A percentile compares a stretch with the other conserved stretches of the same genome.
These are phyloP conservation scores for Drosophila anomelani DNA, from an alignment of 2,888 invertebrate species.

Conservation along the genomic window DNA sequence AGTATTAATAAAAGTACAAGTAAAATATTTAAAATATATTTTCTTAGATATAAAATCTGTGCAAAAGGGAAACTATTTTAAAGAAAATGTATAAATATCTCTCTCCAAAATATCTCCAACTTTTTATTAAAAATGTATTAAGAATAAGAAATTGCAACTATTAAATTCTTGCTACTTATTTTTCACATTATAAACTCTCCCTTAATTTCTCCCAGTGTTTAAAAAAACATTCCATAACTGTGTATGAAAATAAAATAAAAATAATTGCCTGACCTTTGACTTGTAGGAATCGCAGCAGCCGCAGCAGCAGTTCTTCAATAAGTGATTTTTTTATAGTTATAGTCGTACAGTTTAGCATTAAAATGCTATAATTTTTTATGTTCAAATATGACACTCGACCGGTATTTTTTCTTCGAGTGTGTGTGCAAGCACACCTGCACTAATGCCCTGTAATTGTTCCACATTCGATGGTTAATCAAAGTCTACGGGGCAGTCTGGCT, in stretches of 20 bases:
- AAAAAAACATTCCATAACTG: not conserved
- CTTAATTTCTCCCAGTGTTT: not conserved
- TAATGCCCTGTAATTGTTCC: not conserved
- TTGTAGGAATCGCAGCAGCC: not conserved
- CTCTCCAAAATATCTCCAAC: not conserved
- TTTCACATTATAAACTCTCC: not conserved
- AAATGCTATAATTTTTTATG: not conserved
- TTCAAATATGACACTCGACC: not conserved
- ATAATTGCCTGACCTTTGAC: not conserved
- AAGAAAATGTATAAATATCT: not conserved
- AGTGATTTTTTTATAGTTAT: not conserved
- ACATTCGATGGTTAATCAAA: conserved; percentile 29
- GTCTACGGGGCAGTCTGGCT: conserved; percentile 56
- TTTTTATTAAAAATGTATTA: not conserved
- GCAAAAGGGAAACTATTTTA: not conserved
- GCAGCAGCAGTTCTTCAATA: not conserved
- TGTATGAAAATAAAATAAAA: not conserved
- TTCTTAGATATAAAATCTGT: too few relatives aligned
- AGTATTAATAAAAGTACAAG: too few relatives aligned
- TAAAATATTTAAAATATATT: too few relatives aligned
- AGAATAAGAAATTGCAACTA: not conserved
- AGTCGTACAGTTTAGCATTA: not conserved
- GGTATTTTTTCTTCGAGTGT: conserved; percentile 12
- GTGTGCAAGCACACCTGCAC: not conserved
- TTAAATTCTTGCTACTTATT: rapidly evolving